Evolutionary conservation across 92 coral and sea anemone species (phyloP).

Genomic region (Desmophyllum pertusum): DNA sequence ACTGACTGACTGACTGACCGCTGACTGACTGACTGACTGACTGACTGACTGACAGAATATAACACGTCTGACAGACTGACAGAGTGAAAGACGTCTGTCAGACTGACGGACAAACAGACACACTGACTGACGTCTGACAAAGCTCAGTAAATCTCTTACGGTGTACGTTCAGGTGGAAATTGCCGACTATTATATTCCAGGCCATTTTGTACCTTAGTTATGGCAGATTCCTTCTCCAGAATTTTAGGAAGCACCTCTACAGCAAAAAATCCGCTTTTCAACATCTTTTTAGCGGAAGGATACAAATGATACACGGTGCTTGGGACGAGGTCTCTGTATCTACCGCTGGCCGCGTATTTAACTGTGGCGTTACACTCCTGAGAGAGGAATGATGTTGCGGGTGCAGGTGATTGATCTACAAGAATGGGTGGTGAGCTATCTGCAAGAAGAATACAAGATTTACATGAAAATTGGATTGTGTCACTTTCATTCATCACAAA

Average conservation of each 20-base stretch:
- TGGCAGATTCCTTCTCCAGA: conserved; percentile 63
- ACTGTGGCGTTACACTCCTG: conserved; percentile 87
- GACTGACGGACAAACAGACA: not conserved
- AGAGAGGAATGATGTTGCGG: conserved; percentile 81
- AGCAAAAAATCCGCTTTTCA: conserved; percentile 82
- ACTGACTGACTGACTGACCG: not conserved
- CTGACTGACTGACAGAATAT: not conserved
- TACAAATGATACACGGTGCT: conserved; percentile 64
- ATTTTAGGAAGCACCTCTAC: conserved; percentile 76
- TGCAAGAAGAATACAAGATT: conserved; percentile 21
- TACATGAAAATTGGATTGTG: not conserved
- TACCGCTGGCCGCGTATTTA: conserved; percentile 85
- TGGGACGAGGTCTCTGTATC: conserved; percentile 65
- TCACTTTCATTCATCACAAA: not conserved
- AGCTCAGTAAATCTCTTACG: too few relatives aligned
- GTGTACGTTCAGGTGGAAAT: too few relatives aligned
- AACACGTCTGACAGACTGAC: not conserved
- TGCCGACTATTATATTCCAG: too few relatives aligned
- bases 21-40: not conserved
- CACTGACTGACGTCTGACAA: not conserved
- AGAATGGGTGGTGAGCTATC: conserved; percentile 72
- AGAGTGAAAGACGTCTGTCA: not conserved
- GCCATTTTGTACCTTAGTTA: conserved; percentile 68
- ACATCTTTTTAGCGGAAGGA: conserved; percentile 79
- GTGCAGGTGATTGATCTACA: conserved; percentile 83